Evolutionary conservation across 2,797 vertebrate species (phyloP).

Genomic region (Amazonetta brasiliensis): DNA sequence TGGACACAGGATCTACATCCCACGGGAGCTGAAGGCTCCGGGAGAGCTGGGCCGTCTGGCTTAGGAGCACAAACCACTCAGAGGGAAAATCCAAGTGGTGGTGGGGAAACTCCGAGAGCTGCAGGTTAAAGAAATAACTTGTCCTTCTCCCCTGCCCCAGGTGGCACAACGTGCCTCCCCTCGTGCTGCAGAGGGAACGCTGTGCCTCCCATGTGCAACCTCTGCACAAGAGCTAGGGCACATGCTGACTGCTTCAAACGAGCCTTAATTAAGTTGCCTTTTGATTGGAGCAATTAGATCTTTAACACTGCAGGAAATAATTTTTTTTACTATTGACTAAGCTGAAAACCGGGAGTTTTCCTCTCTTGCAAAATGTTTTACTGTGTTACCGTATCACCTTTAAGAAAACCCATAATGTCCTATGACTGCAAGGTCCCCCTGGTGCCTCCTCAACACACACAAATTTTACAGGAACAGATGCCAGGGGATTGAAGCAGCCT

Average conservation of each 20-base stretch:
- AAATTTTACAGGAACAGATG: background rate
- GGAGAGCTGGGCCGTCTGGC: background rate
- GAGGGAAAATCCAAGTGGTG: background rate
- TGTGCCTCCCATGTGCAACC: fast-evolving
- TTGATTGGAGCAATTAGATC: constrained; percentile 70
- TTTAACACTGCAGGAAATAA: constrained; percentile 37
- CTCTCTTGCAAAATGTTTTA: background rate
- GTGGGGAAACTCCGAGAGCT: fast-evolving
- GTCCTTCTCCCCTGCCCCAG: fast-evolving
- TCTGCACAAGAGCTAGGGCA: background rate
- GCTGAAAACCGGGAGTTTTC: background rate
- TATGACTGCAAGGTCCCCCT: fast-evolving
- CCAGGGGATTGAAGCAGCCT: fast-evolving
- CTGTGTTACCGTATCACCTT: background rate
- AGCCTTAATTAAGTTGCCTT: constrained; percentile 70
- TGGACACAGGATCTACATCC: fast-evolving
- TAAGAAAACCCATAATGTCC: background rate
- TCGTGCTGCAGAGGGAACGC: background rate
- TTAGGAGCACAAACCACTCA: background rate
- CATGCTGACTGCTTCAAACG: constrained; percentile 49
- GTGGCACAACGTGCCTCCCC: fast-evolving
- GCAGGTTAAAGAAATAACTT: background rate
- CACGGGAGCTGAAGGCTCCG: background rate
- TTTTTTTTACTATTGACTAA: constrained; percentile 54
- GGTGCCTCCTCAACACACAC: fast-evolving